These are phyloP conservation scores for Atta colombica DNA, from an alignment of 1,140 invertebrate species.

Conservation along the genomic window DNA sequence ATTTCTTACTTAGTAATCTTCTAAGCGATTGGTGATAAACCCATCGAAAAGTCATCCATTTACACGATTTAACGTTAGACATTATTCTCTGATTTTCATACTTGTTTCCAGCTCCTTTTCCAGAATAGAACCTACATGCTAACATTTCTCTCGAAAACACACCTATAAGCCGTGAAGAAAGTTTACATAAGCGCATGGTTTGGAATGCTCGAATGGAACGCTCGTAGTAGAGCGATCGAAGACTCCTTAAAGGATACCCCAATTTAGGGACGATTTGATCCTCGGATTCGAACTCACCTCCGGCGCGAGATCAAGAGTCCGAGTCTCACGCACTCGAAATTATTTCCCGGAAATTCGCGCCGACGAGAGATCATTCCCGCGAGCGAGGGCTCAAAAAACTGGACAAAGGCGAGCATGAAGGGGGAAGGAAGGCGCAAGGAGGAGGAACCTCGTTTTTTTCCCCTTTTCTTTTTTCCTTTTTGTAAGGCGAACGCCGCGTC, in stretches of 20 bases:
- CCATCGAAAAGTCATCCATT: not conserved
- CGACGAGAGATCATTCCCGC: conserved; percentile 57
- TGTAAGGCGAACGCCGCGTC: conserved; percentile 69
- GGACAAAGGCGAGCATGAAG: conserved; percentile 41
- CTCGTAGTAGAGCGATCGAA: conserved; percentile 24
- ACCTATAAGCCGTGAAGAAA: not conserved
- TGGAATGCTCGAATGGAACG: not conserved
- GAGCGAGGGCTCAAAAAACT: conserved; percentile 30
- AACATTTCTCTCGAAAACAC: not conserved
- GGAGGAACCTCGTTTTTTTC: conserved; percentile 29
- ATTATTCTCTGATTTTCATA: not conserved
- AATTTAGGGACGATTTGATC: conserved; percentile 49
- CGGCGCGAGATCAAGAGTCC: conserved; percentile 44
- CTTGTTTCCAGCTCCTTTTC: not conserved
- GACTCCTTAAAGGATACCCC: conserved; percentile 20
- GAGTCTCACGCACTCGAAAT: conserved; percentile 65
- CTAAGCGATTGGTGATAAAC: not conserved
- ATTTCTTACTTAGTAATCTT: not conserved
- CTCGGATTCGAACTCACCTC: conserved; percentile 52
- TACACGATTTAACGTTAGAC: no score
- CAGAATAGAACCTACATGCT: not conserved
- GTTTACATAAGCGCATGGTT: conserved; percentile 14
- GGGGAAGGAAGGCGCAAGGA: not conserved
- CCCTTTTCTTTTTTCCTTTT: conserved; percentile 57
- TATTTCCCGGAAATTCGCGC: conserved; percentile 61